phyloP scores from a whole-genome alignment of 1,140 invertebrate species.

The Scylla paramamosain region DNA sequence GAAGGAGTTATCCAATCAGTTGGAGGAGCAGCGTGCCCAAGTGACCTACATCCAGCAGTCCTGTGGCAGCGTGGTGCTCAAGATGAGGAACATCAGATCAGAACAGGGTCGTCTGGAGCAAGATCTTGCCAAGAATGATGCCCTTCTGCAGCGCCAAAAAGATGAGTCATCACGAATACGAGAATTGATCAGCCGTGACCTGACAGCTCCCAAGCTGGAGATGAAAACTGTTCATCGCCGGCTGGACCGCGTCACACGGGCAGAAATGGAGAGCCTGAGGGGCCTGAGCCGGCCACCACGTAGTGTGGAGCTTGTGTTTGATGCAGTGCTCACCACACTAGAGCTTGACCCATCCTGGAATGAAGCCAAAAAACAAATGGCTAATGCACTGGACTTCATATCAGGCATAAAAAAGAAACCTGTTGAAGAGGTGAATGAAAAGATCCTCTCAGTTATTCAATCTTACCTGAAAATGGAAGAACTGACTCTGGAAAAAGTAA shows the following conservation, averaged over 20 bases:
- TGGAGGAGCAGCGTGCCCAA: conserved; percentile 74
- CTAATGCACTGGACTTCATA: conserved; percentile 72
- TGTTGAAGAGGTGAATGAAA: conserved; percentile 69
- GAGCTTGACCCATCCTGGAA: conserved; percentile 77
- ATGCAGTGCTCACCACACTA: conserved; percentile 66
- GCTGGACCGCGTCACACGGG: conserved; percentile 72
- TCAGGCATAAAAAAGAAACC: conserved; percentile 69
- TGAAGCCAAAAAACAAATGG: conserved; percentile 77
- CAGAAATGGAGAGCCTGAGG: conserved; percentile 74
- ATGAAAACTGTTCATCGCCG: conserved; percentile 72
- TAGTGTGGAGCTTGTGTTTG: conserved; percentile 72
- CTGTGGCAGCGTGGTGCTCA: conserved; percentile 73
- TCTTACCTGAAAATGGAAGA: conserved; percentile 67
- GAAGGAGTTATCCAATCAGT: conserved; percentile 68
- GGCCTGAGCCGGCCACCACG: conserved; percentile 64
- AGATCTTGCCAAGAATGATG: conserved; percentile 74
- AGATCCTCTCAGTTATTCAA: conserved; percentile 62
- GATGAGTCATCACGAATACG: conserved; percentile 72
- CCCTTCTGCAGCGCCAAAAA: conserved; percentile 71
- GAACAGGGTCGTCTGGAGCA: conserved; percentile 76
- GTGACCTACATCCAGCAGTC: conserved; percentile 76
- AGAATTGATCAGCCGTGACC: conserved; percentile 74
- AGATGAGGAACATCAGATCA: conserved; percentile 75
- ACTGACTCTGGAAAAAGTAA: conserved; percentile 48
- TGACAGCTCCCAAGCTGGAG: conserved; percentile 65